These are phyloP conservation scores for Andrena trimmerana DNA, from an alignment of 2,888 invertebrate genomes.

Conservation along the genomic window DNA sequence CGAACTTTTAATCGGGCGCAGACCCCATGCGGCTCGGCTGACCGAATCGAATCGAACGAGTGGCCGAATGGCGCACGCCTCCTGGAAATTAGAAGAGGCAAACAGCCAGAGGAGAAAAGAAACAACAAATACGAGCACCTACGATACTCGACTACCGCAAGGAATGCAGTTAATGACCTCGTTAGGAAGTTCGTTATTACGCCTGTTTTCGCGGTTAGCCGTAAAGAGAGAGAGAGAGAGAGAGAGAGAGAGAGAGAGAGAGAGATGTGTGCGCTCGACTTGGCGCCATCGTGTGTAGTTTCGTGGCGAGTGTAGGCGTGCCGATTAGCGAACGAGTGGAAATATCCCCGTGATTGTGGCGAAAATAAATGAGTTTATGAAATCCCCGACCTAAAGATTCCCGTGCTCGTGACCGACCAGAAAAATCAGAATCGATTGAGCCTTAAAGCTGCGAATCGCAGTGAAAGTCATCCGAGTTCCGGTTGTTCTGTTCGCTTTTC, in stretches of 20 bases:
- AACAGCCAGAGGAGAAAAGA: slow-evolving; percentile 31
- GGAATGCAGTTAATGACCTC: slow-evolving; percentile 60
- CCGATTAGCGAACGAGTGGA: slow-evolving; percentile 19
- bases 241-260: not conserved
- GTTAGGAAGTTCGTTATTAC: slow-evolving; percentile 53
- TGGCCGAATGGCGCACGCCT: not conserved
- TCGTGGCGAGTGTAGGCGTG: slow-evolving; percentile 5
- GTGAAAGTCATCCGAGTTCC: slow-evolving; percentile 10
- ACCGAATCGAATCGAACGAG: slow-evolving; percentile 6
- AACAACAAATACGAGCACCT: slow-evolving; percentile 20
- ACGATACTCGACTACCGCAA: slow-evolving; percentile 38
- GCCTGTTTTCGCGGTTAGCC: slow-evolving; percentile 37
- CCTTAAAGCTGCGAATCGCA: not conserved
- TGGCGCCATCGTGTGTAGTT: slow-evolving; percentile 6
- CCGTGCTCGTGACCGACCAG: not conserved
- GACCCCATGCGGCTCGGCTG: slow-evolving; percentile 11
- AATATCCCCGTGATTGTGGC: slow-evolving; percentile 21
- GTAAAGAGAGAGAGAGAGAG: slow-evolving; percentile 10
- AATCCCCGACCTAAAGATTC: not conserved
- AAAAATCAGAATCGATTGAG: slow-evolving; percentile 7
- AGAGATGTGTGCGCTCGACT: not conserved
- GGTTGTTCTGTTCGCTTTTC: slow-evolving; percentile 37
- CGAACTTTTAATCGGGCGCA: slow-evolving; percentile 42
- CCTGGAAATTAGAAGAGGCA: slow-evolving; percentile 33
- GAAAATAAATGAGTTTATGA: not conserved